Evolutionary conservation across 2,113 vertebrate genomes (phyloP).

Genomic region (Tychaedon coryphoeus): DNA sequence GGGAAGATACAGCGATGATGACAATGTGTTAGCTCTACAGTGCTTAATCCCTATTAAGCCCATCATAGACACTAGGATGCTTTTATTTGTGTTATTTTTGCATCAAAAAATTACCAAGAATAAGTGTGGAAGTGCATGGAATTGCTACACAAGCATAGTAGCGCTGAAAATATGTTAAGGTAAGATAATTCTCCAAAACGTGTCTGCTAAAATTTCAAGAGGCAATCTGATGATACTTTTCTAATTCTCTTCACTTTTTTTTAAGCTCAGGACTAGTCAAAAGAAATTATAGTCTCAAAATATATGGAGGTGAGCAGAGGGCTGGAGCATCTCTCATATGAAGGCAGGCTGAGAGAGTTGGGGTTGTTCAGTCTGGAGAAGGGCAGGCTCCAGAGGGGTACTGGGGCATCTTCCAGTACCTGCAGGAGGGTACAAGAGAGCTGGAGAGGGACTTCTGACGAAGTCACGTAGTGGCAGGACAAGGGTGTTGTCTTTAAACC

Average conservation of each 20-base stretch:
- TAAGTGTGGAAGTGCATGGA: accelerated
- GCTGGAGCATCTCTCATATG: accelerated
- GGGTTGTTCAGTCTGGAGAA: not conserved
- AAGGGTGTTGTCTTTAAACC: not conserved
- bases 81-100: not conserved
- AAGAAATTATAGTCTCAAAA: not conserved
- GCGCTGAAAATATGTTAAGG: not conserved
- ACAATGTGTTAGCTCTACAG: not conserved
- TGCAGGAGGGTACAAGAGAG: not conserved
- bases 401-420: not conserved
- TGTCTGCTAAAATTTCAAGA: not conserved
- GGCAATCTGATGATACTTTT: not conserved
- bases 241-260: accelerated
- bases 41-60: not conserved
- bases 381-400: not conserved
- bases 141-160: not conserved
- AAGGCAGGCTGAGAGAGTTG: not conserved
- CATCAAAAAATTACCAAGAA: not conserved
- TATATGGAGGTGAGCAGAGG: not conserved
- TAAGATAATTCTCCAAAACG: not conserved
- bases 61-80: accelerated
- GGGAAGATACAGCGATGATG: not conserved
- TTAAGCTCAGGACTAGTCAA: not conserved
- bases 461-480: not conserved
- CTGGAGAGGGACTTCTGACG: not conserved